Conservation (phyloP, 1,140 invertebrate genomes). For the Drosophila jambulina region DNA sequence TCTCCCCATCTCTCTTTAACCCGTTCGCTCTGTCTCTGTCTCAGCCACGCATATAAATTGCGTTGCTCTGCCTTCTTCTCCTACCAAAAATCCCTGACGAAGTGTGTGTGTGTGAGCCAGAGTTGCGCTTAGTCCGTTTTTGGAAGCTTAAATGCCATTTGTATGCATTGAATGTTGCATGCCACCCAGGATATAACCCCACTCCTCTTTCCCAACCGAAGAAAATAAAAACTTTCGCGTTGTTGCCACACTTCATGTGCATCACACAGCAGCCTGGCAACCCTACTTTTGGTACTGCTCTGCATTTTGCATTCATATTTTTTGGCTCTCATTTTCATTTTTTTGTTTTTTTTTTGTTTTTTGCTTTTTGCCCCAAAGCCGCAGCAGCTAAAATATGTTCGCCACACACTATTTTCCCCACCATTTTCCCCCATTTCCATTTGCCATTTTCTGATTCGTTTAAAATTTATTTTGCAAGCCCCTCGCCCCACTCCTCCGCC, state of each 20-base stretch:
- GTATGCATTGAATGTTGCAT: conserved; percentile 84
- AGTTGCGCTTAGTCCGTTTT: conserved; percentile 69
- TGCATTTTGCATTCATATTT: conserved; percentile 60
- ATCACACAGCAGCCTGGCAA: conserved; percentile 66
- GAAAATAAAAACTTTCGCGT: conserved; percentile 52
- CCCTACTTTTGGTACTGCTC: conserved; percentile 33
- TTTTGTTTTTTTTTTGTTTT: conserved; percentile 13
- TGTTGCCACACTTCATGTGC: conserved; percentile 71
- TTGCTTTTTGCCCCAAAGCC: conserved; percentile 44
- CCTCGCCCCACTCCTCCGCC: neutral
- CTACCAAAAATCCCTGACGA: conserved; percentile 1
- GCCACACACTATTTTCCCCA: conserved; percentile 60
- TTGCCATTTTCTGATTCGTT: conserved; percentile 74
- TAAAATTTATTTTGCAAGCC: conserved; percentile 62
- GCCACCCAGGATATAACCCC: conserved; percentile 42
- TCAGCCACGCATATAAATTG: conserved; percentile 50
- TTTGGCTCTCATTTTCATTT: conserved; percentile 26
- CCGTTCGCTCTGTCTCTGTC: conserved; percentile 26
- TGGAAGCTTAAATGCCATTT: conserved; percentile 83
- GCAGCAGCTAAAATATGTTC: conserved; percentile 76
- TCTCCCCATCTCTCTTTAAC: conserved; percentile 21
- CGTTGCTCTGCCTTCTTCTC: conserved; percentile 22
- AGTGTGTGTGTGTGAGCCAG: conserved; percentile 43
- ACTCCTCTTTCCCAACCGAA: neutral
- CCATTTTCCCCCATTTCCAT: conserved; percentile 62